Evolutionary conservation across 2,113 vertebrate species (phyloP), one percentile per base, ranked within the genome.

Genomic region (Hippocampus zosterae): DNA sequence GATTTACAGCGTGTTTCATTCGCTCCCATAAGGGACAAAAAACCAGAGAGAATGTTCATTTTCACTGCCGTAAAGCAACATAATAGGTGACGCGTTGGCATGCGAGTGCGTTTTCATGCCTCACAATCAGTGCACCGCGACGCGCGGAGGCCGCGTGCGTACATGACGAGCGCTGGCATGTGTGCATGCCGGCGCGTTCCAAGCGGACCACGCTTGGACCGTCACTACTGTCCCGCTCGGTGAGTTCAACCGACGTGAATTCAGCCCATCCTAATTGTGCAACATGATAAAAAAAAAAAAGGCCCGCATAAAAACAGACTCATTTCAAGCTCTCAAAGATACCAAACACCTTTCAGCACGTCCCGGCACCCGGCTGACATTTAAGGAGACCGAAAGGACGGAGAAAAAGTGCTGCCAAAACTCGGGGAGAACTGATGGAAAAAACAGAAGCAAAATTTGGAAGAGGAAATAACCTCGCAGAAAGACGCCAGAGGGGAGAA

Each of bases 31-130:
- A 72, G 75, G 77, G 53, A 77, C 62, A 44, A 27, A 65, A 84
- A 84, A 75, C 76, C 81, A 76, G 57, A 70, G 81, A 84, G 72
- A 87, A 84, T 85, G 83, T 74, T 89, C 46, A 87, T 88, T 89
- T 87, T 80, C 85, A 85, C 65, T 48, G 37, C 61, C 73, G 79
- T 88, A 88, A 89, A 88, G 77, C 88, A 83, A 64, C 73, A 18
- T 42, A 81, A 85, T 69, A 72, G 78, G 83, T 73, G 64, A 69
- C 44, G 23, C 61, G 25, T 40, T 74, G 73, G 80, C 70, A 76
- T 62, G 77, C 25, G 65, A 67, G 77, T 71, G 52, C 21, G 79
- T 76, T 61, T 62, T 66, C 27, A 75, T 72, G 69, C 55, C 63
- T 70, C 46, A 64, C 46, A 69, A 71, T 73, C 60, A n/a, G 57